Conservation (phyloP, 2,113 vertebrate species). For the Puma concolor region DNA sequence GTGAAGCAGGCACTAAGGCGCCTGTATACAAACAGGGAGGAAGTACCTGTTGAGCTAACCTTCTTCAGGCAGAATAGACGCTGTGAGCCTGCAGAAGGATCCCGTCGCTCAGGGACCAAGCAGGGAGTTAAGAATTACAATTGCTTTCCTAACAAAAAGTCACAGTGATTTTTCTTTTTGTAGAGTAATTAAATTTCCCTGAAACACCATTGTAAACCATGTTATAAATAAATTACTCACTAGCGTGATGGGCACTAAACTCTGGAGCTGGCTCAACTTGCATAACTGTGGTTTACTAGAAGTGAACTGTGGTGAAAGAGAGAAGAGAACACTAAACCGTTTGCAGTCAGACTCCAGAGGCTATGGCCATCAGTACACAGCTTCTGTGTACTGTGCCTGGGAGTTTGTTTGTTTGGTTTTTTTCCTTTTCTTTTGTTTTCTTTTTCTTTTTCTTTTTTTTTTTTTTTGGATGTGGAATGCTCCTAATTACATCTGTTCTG, state of each 20-base stretch:
- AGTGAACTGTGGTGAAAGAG: background rate
- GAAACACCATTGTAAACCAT: background rate
- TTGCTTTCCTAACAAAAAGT: background rate
- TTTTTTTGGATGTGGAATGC: background rate
- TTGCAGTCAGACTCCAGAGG: background rate
- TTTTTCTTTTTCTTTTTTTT: too few species aligned
- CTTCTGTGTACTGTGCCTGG: background rate
- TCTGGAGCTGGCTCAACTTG: background rate
- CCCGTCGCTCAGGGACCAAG: background rate
- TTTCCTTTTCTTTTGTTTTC: background rate
- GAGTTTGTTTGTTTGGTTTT: background rate
- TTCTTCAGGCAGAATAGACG: background rate
- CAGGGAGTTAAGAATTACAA: background rate
- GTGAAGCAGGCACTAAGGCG: background rate
- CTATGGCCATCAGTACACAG: background rate
- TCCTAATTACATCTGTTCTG: background rate
- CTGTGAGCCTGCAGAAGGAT: background rate
- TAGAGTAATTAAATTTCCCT: background rate
- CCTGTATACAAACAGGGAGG: background rate
- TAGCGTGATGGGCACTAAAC: background rate
- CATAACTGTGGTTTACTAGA: background rate
- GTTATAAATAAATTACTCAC: background rate
- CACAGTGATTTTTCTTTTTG: constrained; percentile 49
- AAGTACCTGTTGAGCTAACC: background rate
- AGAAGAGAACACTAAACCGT: background rate